Base-by-base conservation (phyloP, 2,888 invertebrate genomes). In the Cacoxenus indagator region DNA sequence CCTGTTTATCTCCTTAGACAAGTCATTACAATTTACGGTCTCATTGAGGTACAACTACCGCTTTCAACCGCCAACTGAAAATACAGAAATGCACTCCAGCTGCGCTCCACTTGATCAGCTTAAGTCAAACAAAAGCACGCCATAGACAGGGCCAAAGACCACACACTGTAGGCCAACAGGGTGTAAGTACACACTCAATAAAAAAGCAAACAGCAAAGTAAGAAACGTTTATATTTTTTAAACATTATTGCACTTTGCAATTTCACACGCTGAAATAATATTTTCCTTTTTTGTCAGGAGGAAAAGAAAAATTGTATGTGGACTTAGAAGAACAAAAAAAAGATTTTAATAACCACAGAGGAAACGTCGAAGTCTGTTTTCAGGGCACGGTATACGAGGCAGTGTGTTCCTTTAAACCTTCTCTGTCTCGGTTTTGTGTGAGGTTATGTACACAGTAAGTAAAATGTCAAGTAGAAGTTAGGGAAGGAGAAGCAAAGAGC, bases 241-340 rank as follows among this genome's bases (percentile, higher is more conserved):
- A 77, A 75, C 81, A 78, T 80, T 82, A 80, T 76, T 78, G 80
- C 82, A 80, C 82, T 80, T 75, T 80, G 78, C 82, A 80, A 78
- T 78, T 80, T 82, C 82, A 82, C 80, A 80, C 81, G 81, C 80
- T 82, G 73, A 78, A 82, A 82, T 82, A 80, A 80, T 80, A 80
- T 80, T 80, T 80, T 61, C 24, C 24, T 61, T 37, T 61, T 61
- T 80, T 61, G 73, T 67, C 70, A 59, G 70, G 45, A 59, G 61
- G 59, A 67, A 61, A 48, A 26, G 27, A 14, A 54, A 29, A 48
- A 54, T 51, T 43, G 61, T 31, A n/a, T 59, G 37, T 61, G 37
- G 5, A 6, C 22, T 14, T 64, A 48, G 27, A 19, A 9, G 31
- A 22, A 8, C 2, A 45, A 31, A 31, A 43, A 45, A 24, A 37